Evolutionary conservation across 2,113 vertebrate genomes (phyloP), one percentile per base, ranked within the genome.

Genomic region (Nothobranchius furzeri): DNA sequence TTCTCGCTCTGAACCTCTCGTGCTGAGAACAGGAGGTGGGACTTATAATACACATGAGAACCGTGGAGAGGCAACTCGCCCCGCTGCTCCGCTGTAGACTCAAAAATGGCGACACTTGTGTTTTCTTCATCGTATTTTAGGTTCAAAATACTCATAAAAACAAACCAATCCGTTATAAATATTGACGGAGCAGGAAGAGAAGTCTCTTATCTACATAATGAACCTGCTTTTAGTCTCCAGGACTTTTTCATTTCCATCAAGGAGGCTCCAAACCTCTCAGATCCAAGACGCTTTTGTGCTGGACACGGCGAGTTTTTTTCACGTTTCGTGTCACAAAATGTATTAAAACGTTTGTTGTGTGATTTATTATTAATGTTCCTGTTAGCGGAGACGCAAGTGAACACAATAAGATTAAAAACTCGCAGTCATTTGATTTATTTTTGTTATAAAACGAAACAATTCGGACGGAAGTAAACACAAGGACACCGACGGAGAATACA

Each of bases 41-140:
- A 45, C 49, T 64, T 64, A 64, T 53, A 53, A n/a, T 13, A 7
- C 7, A 40, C 49, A 64, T 64, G 62, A 53, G 62, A 64, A 64
- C 62, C 62, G 50, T 53, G 51, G 50, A 65, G 68, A 70, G n/a
- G 17, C 60, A 62, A 63, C 52, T 3, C 43, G 20, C 6, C 9
- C 51, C 43, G 24, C 53, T 11, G 69, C 60, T 45, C 53, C 17
- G 60, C 69, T 8, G 45, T 60, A 15, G 46, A 52, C 15, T 24
- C 42, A 35, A 43, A 50, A 9, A 14, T 17, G 58, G 43, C 42
- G 52, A 10, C 60, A 25, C 50, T 70, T 70, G 68, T 70, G 68
- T 70, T 70, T 72, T 72, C 69, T 72, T 48, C 47, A 17, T 47
- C 14, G 7, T 14, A 0, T 63, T 58, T 64, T 30, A 36, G 15